Evolutionary conservation across 2,888 invertebrate genomes (phyloP), one percentile per base, ranked within the genome.

Genomic region (Apotomis capreana): DNA sequence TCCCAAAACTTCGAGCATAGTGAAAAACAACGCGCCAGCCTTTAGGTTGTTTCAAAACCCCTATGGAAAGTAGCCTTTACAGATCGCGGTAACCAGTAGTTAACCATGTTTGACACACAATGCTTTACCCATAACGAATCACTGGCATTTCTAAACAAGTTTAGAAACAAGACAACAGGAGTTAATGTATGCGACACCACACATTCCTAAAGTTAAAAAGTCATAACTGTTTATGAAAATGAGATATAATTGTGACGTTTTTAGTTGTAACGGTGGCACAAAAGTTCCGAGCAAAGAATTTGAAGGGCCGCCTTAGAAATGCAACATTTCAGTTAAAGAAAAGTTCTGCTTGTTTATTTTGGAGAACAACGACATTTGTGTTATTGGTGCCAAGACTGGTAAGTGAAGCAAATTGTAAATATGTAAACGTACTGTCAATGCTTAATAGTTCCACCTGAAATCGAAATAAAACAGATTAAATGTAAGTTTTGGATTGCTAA

Each of bases 121-220:
- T 59, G 58, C 58, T 68, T 68, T 59, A 49, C 57, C 67, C 59
- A 68, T 68, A 68, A 59, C 67, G 67, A 68, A 68, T 68, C 51
- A 51, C 13, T 68, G 67, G 67, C 59, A 68, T 68, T 68, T 68
- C 67, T 68, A 51, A 68, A 49, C 67, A 65, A 57, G 65, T 65
- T 65, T 65, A 65, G 65, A 55, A 46, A 55, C 55, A 40, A 65
- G 36, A 68, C 67, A 68, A 68, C 67, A 10, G 59, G 49, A 59
- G 65, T 54, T 68, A 68, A 68, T 68, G 51, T 68, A 68, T 68
- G 51, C 67, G 67, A 51, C 59, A 57, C 65, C 54, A 57, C 26
- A 44, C 10, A 2, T 6, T n/a, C n/a, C 9, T 26, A n/a, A 65
- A n/a, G n/a, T 9, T 46, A 9, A 57, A 65, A 57, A 15, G 57